Evolutionary conservation across 2,797 vertebrate species (phyloP).

Genomic region (Peromyscus nudipes): DNA sequence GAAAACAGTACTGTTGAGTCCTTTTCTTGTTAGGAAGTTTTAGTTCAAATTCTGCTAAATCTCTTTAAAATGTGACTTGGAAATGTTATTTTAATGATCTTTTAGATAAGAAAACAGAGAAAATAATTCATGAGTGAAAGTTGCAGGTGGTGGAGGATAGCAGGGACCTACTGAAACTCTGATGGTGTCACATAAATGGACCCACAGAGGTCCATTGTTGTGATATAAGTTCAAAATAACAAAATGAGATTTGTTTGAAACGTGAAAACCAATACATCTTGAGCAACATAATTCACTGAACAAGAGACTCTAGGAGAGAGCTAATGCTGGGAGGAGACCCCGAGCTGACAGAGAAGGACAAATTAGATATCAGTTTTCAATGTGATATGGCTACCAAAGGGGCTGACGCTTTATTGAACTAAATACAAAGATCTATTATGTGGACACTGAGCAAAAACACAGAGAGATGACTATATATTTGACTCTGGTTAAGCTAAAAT

Average conservation of each 20-base stretch:
- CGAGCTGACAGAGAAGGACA: constrained; percentile 62
- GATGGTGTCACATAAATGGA: constrained; percentile 71
- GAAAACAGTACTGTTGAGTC: background rate
- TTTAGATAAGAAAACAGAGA: constrained; percentile 61
- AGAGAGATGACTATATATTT: constrained; percentile 55
- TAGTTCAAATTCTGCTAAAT: constrained; percentile 29
- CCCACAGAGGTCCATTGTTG: constrained; percentile 44
- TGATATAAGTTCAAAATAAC: constrained; percentile 64
- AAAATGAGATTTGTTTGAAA: constrained; percentile 84
- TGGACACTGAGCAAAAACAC: constrained; percentile 18
- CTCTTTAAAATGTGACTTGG: constrained; percentile 28
- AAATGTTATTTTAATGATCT: constrained; percentile 67
- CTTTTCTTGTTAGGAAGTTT: background rate
- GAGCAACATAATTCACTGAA: constrained; percentile 80
- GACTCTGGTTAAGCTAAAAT: constrained; percentile 2
- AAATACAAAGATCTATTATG: constrained; percentile 62
- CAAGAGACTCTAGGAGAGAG: constrained; percentile 78
- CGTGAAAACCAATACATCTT: constrained; percentile 81
- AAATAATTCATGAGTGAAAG: constrained; percentile 76
- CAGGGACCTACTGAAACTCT: constrained; percentile 53
- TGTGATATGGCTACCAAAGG: constrained; percentile 33
- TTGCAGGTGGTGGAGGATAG: constrained; percentile 71
- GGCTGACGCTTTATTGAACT: constrained; percentile 55
- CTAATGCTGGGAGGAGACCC: constrained; percentile 58
- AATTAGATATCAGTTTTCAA: constrained; percentile 68